Evolutionary conservation across 2,888 invertebrate genomes (phyloP), one percentile per base, ranked within the genome.

Genomic region (Tenthredo notha): DNA sequence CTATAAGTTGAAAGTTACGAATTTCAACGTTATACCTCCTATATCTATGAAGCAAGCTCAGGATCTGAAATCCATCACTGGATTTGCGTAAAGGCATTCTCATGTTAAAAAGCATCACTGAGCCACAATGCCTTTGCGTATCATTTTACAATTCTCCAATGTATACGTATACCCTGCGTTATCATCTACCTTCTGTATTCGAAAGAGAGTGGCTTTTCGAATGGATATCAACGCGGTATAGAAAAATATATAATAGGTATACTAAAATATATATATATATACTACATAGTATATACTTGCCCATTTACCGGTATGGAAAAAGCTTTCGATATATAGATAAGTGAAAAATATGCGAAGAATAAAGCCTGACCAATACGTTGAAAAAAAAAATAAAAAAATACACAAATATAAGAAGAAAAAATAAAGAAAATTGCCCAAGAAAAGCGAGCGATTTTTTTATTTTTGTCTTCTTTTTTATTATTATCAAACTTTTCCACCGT

Each of bases 171-270:
- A 43, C 54, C 29, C 72, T 61, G 33, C 37, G 58, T 61, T 61
- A 80, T 80, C 80, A 80, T 80, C 80, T 80, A 80, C 80, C 61
- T 61, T 61, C 61, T 80, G 80, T 61, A 80, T 80, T 61, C 80
- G 40, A 80, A 37, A 40, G 61, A 80, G 58, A 80, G 80, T 80
- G 80, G 80, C 58, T 80, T 80, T 40, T 40, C 40, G 61, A 80
- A 80, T 61, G 80, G 25, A 50, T 77, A 61, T 61, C 61, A 80
- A 40, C 80, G 61, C 21, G 18, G 50, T 77, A 50, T 54, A 50
- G 18, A 77, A 29, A 47, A 50, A 29, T 77, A n/a, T 18, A 72
- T 47, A 9, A 40, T 40, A 40, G 0, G 0, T 7, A 40, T 40
- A 37, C 2, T 4, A 10, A 37, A 1, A 18, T 33, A 67, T 2